These are phyloP conservation scores for Campoletis raptor DNA, from an alignment of 2,888 invertebrate species.

Conservation along the genomic window DNA sequence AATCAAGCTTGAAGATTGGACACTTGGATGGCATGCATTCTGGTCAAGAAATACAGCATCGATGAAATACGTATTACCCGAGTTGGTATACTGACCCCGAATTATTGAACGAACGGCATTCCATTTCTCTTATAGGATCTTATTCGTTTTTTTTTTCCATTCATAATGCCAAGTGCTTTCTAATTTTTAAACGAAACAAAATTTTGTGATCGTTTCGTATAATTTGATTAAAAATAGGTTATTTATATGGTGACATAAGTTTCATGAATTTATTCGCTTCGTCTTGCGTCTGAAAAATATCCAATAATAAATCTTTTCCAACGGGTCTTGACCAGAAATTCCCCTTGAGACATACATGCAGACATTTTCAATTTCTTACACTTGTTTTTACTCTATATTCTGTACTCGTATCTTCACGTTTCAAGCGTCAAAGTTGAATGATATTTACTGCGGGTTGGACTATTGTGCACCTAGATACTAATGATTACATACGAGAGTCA, in stretches of 20 bases:
- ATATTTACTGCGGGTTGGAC: background rate
- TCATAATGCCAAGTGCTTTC: background rate
- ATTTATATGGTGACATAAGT: background rate
- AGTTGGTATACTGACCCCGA: background rate
- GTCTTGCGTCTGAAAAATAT: background rate
- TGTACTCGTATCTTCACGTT: background rate
- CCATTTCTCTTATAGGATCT: background rate
- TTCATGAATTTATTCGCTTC: background rate
- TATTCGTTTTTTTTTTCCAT: background rate
- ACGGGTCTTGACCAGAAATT: background rate
- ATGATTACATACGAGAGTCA: background rate
- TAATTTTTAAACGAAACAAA: background rate
- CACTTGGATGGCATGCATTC: background rate
- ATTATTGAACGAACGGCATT: background rate
- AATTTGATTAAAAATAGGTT: background rate
- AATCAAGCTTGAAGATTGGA: background rate
- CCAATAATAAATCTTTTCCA: background rate
- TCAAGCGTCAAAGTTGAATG: slow-evolving; percentile 1
- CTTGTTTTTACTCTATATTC: background rate
- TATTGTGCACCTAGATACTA: background rate
- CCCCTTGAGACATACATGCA: background rate
- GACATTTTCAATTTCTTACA: background rate
- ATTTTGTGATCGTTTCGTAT: background rate
- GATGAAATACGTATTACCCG: background rate
- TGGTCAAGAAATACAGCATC: background rate